Evolutionary conservation across 2,888 invertebrate species (phyloP).

Genomic region (Aromia moschata): DNA sequence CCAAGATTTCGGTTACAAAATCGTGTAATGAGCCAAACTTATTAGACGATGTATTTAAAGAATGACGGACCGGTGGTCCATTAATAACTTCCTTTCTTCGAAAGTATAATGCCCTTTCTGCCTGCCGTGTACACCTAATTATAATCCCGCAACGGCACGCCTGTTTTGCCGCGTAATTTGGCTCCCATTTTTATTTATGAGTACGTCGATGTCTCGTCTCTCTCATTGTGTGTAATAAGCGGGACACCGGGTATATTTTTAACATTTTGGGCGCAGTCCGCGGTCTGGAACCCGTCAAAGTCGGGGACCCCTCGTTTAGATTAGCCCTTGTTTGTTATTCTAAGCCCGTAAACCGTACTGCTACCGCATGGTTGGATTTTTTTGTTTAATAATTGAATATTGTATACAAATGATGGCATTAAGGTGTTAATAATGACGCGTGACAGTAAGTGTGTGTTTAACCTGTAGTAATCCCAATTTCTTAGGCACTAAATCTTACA

Average conservation of each 20-base stretch:
- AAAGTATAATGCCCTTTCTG: constrained; percentile 9
- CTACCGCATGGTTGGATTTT: too few species aligned
- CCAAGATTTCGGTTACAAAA: neutral
- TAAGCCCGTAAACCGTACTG: too few species aligned
- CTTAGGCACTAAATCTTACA: too few species aligned
- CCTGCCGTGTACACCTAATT: constrained; percentile 12
- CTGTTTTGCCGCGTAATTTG: constrained; percentile 13
- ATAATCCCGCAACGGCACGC: constrained; percentile 9
- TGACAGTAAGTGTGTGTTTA: too few species aligned
- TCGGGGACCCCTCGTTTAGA: constrained; percentile 1
- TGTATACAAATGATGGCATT: too few species aligned
- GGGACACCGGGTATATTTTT: constrained; percentile 23
- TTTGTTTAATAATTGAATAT: too few species aligned
- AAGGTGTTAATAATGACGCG: too few species aligned
- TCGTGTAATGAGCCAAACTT: neutral
- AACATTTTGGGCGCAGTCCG: constrained; percentile 5
- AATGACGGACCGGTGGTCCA: constrained; percentile 1
- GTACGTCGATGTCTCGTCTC: constrained; percentile 4
- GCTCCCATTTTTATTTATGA: constrained; percentile 4
- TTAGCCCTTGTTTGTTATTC: constrained; percentile 6
- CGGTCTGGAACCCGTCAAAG: constrained; percentile 2
- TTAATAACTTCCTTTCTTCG: constrained; percentile 26
- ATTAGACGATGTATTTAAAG: neutral
- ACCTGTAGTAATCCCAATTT: too few species aligned
- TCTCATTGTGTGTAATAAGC: constrained; percentile 34